Evolutionary conservation across 2,113 vertebrate species (phyloP).

Genomic region (Mormyrus iriodes): DNA sequence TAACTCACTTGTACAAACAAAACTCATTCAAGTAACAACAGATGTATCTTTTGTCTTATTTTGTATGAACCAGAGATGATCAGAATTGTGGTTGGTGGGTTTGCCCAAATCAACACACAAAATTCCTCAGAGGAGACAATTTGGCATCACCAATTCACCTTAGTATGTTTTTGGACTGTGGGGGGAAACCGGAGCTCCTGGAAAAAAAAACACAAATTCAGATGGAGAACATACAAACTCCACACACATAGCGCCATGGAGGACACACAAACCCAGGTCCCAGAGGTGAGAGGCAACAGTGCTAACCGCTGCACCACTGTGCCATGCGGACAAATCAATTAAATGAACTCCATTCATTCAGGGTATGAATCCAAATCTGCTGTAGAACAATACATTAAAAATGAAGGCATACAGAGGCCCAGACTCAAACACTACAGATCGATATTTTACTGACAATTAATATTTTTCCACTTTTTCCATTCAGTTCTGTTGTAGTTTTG

Average conservation of each 20-base stretch:
- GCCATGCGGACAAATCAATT: constrained; percentile 58
- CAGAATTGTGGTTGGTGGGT: constrained; percentile 38
- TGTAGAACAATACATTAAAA: not conserved
- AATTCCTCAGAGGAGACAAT: constrained; percentile 55
- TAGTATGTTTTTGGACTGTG: no score
- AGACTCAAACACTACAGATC: not conserved
- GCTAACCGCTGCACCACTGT: not conserved
- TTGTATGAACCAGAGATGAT: constrained; percentile 43
- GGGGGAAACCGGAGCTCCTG: no score
- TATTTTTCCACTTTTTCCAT: not conserved
- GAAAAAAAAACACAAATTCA: not conserved
- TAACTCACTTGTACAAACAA: not conserved
- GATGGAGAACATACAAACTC: not conserved
- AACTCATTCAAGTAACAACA: not conserved
- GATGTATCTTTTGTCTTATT: not conserved
- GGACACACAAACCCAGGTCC: not conserved
- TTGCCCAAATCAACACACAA: constrained; percentile 13
- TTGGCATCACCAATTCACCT: constrained; percentile 44
- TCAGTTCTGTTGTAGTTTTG: not conserved
- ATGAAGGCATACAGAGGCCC: not conserved
- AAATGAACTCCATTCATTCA: constrained; percentile 30
- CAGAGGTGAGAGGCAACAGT: not conserved
- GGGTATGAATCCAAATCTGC: not conserved
- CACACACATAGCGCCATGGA: not conserved
- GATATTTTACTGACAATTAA: not conserved